Base-by-base conservation (phyloP, 2,888 invertebrate species). In the Neoscelio sp. region DNA sequence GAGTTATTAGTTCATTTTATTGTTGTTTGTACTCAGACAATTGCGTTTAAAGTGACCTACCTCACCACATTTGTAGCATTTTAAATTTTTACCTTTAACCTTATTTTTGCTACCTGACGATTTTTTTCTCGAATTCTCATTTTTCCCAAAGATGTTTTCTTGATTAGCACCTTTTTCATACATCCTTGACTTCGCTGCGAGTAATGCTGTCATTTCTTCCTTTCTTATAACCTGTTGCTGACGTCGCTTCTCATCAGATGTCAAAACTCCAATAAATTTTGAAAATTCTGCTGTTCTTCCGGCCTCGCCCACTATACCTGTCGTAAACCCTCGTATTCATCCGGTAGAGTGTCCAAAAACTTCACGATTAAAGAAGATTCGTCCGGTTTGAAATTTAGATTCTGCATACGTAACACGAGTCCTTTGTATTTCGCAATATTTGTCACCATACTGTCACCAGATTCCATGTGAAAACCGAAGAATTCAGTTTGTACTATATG, bases 221-320 rank as follows among this genome's bases (percentile, higher is more conserved):
- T 40, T 20, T 20, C 62, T 68, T 23, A 18, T 68, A 2, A 10
- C 6, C 12, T 54, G 54, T 33, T 62, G 60, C 10, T 30, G 33
- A 18, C 60, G 50, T 8, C 70, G 42, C 33, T 20, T 30, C 13
- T 77, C 70, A 23, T 54, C 62, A 7, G 62, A 62, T 7, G 71
- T 71, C 17, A 58, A 26, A 6, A 50, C 20, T 5, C 28, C 3
- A 74, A 8, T 12, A 79, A 46, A 7, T 75, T 60, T 23, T 33
- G 1, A 4, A 79, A n/a, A 1, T 52, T 64, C 46, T 75, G 65
- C 7, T 71, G 65, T 8, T 70, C 60, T 6, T 75, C 75, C 2
- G 70, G 17, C 4, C 65, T 6, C 0, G 65, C 75, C 71, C 79
- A 78, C 67, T 62, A 80, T 0, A 64, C 48, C 42, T 79, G 79